phyloP scores from a whole-genome alignment of 2,888 invertebrate species.

The Ophion costatus region DNA sequence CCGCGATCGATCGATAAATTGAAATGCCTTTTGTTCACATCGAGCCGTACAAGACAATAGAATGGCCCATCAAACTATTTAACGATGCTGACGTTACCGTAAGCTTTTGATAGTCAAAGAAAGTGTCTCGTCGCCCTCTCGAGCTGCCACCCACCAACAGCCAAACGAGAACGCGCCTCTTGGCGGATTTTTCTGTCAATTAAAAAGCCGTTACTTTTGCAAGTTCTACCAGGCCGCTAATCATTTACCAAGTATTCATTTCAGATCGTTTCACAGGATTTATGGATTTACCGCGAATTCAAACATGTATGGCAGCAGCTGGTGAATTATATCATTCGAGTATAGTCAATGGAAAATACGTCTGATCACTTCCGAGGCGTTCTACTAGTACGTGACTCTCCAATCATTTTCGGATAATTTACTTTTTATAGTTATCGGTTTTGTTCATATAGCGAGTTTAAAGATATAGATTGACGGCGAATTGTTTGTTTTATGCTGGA shows the following conservation, averaged over 20 bases:
- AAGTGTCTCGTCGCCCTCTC: not conserved
- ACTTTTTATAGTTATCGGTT: not conserved
- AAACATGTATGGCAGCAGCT: not conserved
- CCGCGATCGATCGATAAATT: slow-evolving; percentile 42
- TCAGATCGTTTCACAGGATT: too few relatives aligned
- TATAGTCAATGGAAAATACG: not conserved
- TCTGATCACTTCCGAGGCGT: not conserved
- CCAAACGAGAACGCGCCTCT: not conserved
- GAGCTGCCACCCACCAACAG: not conserved
- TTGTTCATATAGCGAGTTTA: not conserved
- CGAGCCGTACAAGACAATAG: slow-evolving; percentile 13
- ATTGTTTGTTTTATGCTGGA: too few relatives aligned
- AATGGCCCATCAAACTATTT: slow-evolving; percentile 21
- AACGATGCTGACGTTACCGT: slow-evolving; percentile 11
- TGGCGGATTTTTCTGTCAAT: not conserved
- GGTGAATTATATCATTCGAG: not conserved
- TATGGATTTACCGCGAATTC: too few relatives aligned
- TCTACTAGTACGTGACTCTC: not conserved
- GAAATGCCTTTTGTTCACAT: slow-evolving; percentile 44
- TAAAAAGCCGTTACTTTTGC: not conserved
- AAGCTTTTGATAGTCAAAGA: not conserved
- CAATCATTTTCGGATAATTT: not conserved
- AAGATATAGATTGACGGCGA: not conserved
- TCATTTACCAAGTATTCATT: not conserved
- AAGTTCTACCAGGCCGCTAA: not conserved